phyloP scores from a whole-genome alignment of 2,888 invertebrate species.

The Podotricha telesiphe region DNA sequence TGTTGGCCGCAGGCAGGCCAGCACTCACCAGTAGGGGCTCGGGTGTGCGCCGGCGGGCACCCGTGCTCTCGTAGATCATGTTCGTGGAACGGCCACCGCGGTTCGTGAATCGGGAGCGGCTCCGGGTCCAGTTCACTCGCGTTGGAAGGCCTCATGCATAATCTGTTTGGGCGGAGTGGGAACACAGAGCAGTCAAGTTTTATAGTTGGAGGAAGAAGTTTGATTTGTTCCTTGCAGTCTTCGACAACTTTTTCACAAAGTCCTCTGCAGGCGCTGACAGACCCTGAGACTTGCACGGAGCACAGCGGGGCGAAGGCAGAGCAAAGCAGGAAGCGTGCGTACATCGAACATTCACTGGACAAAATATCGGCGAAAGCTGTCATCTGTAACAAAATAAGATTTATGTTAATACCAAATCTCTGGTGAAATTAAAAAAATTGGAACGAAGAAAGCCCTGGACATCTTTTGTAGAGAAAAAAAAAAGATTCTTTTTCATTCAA shows the following conservation, averaged over 20 bases:
- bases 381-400: conserved; percentile 83
- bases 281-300: conserved; percentile 92
- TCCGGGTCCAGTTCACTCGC: conserved; percentile 74
- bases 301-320: conserved; percentile 96
- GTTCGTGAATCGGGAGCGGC: conserved; percentile 66
- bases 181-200: conserved; percentile 90
- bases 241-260: conserved; percentile 90
- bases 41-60: conserved; percentile 85
- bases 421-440: not conserved
- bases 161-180: conserved; percentile 87
- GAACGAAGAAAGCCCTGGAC: not conserved
- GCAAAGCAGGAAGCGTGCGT: conserved; percentile 93
- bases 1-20: conserved; percentile 87
- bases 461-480: not conserved
- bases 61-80: conserved; percentile 67
- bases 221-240: conserved; percentile 88
- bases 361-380: conserved; percentile 88
- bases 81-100: conserved; percentile 74
- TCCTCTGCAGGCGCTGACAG: conserved; percentile 93
- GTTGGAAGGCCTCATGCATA: conserved; percentile 89
- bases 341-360: conserved; percentile 90
- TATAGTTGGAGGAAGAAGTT: conserved; percentile 89
- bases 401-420: not conserved
- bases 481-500: not conserved
- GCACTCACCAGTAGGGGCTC: conserved; percentile 83